Conservation (phyloP, 2,888 invertebrate species). For the Ectropis crepuscularia region DNA sequence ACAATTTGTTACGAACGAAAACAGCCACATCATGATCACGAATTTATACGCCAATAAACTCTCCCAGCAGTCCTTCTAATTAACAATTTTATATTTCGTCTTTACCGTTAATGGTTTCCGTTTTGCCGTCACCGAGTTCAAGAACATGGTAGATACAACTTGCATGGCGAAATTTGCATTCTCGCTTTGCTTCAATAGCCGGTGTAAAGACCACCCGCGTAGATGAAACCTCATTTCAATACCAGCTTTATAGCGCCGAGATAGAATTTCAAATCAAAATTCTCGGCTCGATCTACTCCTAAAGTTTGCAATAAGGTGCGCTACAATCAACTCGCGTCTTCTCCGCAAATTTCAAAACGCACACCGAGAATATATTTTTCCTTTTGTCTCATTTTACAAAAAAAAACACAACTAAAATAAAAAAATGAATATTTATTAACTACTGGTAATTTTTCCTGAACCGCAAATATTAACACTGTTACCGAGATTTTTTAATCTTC, state of each 20-base stretch:
- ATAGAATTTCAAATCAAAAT: conserved; percentile 66
- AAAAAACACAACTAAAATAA: conserved; percentile 53
- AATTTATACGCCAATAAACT: conserved; percentile 46
- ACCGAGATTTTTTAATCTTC: conserved; percentile 65
- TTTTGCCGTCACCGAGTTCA: conserved; percentile 64
- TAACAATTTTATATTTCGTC: conserved; percentile 53
- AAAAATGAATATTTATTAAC: conserved; percentile 59
- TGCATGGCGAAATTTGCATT: conserved; percentile 82
- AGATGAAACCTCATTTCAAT: conserved; percentile 64
- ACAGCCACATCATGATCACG: conserved; percentile 49
- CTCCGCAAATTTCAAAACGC: conserved; percentile 68
- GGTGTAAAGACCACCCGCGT: conserved; percentile 82
- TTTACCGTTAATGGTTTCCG: conserved; percentile 57
- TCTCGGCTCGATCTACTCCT: conserved; percentile 54
- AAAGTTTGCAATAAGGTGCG: conserved; percentile 68
- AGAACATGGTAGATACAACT: conserved; percentile 68
- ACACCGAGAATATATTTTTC: conserved; percentile 56
- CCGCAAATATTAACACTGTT: conserved; percentile 53
- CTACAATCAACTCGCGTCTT: conserved; percentile 69
- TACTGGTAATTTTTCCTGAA: conserved; percentile 52
- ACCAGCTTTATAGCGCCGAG: conserved; percentile 72
- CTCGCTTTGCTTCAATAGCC: conserved; percentile 73
- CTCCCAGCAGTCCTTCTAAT: conserved; percentile 35
- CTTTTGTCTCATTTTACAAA: conserved; percentile 42
- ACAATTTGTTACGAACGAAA: conserved; percentile 47